Conservation (phyloP, 1,140 invertebrate genomes). For the Leptonema lineaticorne region DNA sequence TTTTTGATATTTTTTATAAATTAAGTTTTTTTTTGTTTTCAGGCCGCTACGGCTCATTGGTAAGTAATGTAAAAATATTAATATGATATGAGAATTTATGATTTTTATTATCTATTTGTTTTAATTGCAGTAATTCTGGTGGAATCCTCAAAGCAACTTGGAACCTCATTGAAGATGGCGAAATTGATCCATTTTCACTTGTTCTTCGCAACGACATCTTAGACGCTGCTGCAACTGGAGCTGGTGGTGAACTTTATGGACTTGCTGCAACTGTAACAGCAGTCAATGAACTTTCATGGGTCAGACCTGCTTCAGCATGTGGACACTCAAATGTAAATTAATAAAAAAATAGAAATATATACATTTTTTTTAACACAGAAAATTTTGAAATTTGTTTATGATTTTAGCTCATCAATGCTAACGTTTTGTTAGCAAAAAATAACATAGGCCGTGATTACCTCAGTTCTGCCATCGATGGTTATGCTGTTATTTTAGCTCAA, state of each 20-base stretch:
- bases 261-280: conserved; percentile 35
- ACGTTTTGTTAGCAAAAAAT: conserved; percentile 13
- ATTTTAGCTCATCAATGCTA: conserved; percentile 38
- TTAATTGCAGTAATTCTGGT: conserved; percentile 11
- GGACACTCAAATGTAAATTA: conserved; percentile 33
- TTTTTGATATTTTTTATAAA: not conserved
- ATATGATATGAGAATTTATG: not conserved
- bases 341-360: not conserved
- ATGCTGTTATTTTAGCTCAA: conserved; percentile 35
- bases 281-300: conserved; percentile 39
- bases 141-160: conserved; percentile 28
- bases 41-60: conserved; percentile 24
- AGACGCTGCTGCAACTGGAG: not conserved
- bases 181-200: conserved; percentile 33
- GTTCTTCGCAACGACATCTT: conserved; percentile 35
- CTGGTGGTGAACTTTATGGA: conserved; percentile 4
- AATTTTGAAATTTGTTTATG: not conserved
- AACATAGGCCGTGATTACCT: conserved; percentile 13
- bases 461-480: conserved; percentile 32
- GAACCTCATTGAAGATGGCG: conserved; percentile 36
- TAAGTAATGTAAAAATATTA: not conserved
- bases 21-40: conserved; percentile 27
- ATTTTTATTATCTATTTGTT: not conserved
- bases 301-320: conserved; percentile 36
- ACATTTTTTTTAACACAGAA: no score